Evolutionary conservation across 92 coral and sea anemone species (phyloP).

Genomic region (Siderastrea radians): DNA sequence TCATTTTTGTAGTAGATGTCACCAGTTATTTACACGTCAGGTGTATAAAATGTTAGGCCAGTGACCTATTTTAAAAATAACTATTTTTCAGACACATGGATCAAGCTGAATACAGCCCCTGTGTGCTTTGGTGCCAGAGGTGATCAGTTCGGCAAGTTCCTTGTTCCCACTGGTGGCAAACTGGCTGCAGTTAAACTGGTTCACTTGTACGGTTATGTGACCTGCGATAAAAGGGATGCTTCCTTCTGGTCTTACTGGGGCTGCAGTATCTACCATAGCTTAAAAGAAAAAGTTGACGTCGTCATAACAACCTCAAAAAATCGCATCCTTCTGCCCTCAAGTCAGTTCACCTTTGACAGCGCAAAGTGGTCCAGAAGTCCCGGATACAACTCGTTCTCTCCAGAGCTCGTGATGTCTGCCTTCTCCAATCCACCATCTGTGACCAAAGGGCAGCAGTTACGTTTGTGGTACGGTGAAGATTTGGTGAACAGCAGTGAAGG

Average conservation of each 20-base stretch:
- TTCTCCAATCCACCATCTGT: slow-evolving; percentile 12
- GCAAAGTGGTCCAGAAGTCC: slow-evolving; percentile 6
- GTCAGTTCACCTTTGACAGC: neutral
- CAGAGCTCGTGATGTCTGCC: slow-evolving; percentile 10
- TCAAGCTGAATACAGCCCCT: neutral
- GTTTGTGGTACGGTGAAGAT: slow-evolving; percentile 29
- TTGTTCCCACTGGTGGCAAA: neutral
- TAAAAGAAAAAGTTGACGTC: neutral
- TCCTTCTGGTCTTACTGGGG: slow-evolving; percentile 2
- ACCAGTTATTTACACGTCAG: neutral
- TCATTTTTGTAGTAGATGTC: too few species aligned
- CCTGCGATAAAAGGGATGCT: neutral
- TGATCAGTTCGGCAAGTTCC: slow-evolving; percentile 7
- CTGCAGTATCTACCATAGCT: neutral
- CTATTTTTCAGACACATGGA: neutral
- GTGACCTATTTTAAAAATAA: neutral
- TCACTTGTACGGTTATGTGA: neutral
- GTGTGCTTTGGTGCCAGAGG: slow-evolving; percentile 1
- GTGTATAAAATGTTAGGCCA: neutral
- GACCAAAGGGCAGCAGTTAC: slow-evolving; percentile 2
- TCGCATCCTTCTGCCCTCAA: neutral
- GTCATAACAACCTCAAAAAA: neutral
- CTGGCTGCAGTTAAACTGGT: neutral
- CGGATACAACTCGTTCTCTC: slow-evolving; percentile 3
- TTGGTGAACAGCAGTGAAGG: neutral